Evolutionary conservation across 2,797 vertebrate genomes (phyloP), one percentile per base, ranked within the genome.

Genomic region (Alfaro cultratus): DNA sequence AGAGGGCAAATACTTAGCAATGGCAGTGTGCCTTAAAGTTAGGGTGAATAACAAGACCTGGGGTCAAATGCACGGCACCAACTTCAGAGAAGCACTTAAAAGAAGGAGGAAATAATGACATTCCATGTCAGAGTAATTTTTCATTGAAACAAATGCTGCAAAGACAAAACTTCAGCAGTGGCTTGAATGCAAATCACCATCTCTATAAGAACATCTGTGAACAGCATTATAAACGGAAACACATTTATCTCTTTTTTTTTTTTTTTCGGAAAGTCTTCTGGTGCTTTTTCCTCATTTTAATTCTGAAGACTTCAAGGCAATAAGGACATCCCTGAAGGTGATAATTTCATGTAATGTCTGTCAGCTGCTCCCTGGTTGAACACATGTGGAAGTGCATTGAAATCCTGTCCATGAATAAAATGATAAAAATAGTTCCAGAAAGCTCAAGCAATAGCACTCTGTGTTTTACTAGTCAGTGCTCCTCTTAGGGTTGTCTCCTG

Each of bases 341-440:
- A 71, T 86, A 49, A 85, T 86, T 87, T 84, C 75, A 29, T 75
- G 39, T 34, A 79, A 85, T 76, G 76, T 75, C 84, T 76, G 76
- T 75, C 84, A 83, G 83, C 87, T 73, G 77, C 79, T 82, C 77
- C 73, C 75, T 78, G 34, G 73, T 60, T 53, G 77, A 86, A 82
- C 81, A 77, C 73, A 85, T 79, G 83, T 80, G 83, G 74, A 75
- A 39, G 77, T 45, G 71, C 34, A 31, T 9, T 78, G 78, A 85
- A 88, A 90, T 77, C 62, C 76, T 85, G 70, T 64, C 75, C 77
- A 90, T 93, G 84, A 93, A 92, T 92, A 90, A 90, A 60, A 86
- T 85, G 39, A 91, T 51, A 79, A 49, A 76, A 76, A 46, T 76
- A 68, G 45, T 18, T 80, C 74, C 34, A n/a, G 26, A 13, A 49